Conservation (phyloP, 2,888 invertebrate genomes). For the Rhamnusium bicolor region DNA sequence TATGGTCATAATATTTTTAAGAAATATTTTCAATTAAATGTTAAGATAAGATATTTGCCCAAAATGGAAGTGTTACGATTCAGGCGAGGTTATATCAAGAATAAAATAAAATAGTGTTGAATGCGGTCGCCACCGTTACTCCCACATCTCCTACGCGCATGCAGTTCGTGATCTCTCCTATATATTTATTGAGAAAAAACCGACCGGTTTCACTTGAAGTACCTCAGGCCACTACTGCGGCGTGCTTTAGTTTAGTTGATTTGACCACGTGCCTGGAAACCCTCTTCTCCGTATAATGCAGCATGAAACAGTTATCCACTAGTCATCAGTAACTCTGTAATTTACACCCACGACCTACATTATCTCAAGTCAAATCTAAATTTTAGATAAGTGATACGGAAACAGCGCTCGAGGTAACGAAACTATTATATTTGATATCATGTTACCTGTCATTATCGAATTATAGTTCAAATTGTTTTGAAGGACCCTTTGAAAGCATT, state of each 20-base stretch:
- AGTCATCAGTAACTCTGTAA: constrained; percentile 25
- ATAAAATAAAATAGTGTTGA: background rate
- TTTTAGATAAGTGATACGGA: constrained; percentile 6
- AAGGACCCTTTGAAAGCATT: background rate
- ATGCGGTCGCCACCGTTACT: background rate
- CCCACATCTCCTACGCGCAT: background rate
- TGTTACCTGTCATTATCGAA: background rate
- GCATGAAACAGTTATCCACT: constrained; percentile 11
- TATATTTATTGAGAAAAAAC: constrained; percentile 15
- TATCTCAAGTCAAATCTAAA: constrained; percentile 6
- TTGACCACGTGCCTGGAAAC: constrained; percentile 29
- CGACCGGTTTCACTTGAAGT: constrained; percentile 23
- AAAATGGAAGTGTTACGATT: no score
- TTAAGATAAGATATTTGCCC: no score
- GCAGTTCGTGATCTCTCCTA: constrained; percentile 5
- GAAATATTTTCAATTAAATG: no score
- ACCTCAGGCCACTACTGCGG: constrained; percentile 26
- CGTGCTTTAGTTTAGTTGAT: constrained; percentile 12
- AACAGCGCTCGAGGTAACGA: background rate
- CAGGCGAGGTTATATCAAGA: no score
- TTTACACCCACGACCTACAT: constrained; percentile 13
- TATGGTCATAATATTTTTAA: no score
- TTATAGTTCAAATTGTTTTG: background rate
- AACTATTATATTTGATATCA: background rate
- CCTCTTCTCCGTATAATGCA: constrained; percentile 10